Percentiles rank a stretch among this genome's conserved stretches.
These are phyloP conservation scores for Microtus pennsylvanicus DNA, from an alignment of 2,113 vertebrate species.

Conservation along the genomic window DNA sequence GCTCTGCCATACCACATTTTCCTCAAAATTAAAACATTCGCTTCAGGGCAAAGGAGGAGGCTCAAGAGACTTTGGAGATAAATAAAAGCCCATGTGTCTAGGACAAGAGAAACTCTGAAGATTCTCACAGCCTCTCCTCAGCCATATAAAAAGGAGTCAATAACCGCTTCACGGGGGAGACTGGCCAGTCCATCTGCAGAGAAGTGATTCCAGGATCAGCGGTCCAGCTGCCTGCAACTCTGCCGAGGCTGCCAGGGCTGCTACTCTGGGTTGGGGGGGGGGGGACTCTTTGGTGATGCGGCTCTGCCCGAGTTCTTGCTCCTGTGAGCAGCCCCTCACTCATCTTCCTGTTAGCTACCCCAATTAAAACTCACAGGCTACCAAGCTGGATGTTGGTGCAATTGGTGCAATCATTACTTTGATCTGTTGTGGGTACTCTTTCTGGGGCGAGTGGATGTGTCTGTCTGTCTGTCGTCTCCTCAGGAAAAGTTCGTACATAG, in stretches of 20 bases:
- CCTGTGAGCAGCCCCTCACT: neutral
- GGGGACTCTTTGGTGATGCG: neutral
- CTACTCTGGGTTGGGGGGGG: rapidly evolving
- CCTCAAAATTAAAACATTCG: neutral
- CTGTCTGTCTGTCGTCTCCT: neutral
- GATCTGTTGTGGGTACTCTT: neutral
- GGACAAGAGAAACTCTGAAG: neutral
- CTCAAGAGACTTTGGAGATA: neutral
- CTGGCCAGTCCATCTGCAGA: neutral
- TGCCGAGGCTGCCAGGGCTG: neutral
- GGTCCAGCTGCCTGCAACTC: neutral
- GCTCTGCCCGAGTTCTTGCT: neutral
- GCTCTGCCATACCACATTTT: neutral
- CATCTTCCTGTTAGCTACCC: neutral
- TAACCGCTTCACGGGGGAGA: neutral
- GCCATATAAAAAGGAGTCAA: neutral
- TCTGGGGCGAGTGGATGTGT: neutral
- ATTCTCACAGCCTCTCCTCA: neutral
- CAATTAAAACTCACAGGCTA: neutral
- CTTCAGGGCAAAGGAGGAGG: neutral
- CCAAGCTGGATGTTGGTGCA: neutral
- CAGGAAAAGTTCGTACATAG: neutral
- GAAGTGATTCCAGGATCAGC: neutral
- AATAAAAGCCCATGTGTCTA: neutral
- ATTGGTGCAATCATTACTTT: neutral